Base-by-base conservation (phyloP, 2,888 invertebrate species). In the Cantharis rustica region DNA sequence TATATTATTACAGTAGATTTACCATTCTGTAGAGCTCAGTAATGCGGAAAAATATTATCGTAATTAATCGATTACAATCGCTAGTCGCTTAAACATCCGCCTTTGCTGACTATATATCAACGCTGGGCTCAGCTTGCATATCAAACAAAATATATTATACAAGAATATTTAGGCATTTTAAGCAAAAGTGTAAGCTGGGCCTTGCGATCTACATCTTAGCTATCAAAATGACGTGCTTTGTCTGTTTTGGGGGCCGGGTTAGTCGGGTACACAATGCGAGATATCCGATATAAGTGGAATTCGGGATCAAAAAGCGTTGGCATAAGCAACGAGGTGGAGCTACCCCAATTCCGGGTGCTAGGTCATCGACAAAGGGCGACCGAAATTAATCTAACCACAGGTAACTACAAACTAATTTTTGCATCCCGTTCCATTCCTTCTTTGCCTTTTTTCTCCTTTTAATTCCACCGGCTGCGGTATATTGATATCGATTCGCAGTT, bases 201-300 rank as follows among this genome's bases (percentile, higher is more conserved):
- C 71, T 68, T 71, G 75, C 71, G 75, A 71, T 63, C 23, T 68
- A 26, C 78, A 80, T 81, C 79, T 68, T 81, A 84, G 84, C 84
- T 86, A 84, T 85, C 85, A 86, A 87, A 66, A 86, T 87, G 87
- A 87, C 86, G 84, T 86, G 88, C 87, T 88, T 88, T 88, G 86
- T 88, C 87, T 88, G 88, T 88, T 88, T 85, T 87, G 88, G 88
- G 86, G 87, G 87, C 87, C 87, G 87, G 86, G 85, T 85, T 87
- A 96, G 96, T 96, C 94, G 96, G 96, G 93, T 96, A 96, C 94
- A 96, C 96, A 92, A 96, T 96, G 96, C 95, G 95, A 93, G 96
- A 96, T 93, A 96, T 97, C 92, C 95, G 95, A 90, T 97, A 97
- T 93, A 95, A 95, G 92, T 98, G 97, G 97, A 95, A 95, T 92